Percentiles rank a stretch among this genome's conserved stretches.
Evolutionary conservation across 2,113 vertebrate genomes (phyloP).

Genomic region (Gnathonemus longibarbis): DNA sequence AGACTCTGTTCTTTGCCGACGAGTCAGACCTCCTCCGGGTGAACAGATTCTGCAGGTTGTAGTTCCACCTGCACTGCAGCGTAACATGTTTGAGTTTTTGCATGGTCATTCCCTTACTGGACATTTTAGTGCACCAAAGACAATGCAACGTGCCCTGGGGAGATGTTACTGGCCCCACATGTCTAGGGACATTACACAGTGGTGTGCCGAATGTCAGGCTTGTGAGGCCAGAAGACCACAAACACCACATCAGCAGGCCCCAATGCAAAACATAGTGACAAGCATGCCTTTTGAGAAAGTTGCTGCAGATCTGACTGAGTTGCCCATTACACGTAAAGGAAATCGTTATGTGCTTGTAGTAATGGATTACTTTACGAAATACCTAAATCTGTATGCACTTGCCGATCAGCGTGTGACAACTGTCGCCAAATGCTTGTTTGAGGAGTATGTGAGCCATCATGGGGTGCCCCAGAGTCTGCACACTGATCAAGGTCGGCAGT

Average conservation of each 20-base stretch:
- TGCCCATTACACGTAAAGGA: not conserved
- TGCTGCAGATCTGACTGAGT: not conserved
- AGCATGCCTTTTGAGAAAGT: not conserved
- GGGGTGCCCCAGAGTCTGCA: not conserved
- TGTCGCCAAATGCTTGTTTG: not conserved
- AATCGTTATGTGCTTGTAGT: conserved; percentile 2
- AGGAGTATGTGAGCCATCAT: not conserved
- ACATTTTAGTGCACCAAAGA: not conserved
- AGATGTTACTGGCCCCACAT: not conserved
- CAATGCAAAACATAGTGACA: too few relatives aligned
- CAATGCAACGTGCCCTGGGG: not conserved
- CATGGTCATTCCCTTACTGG: not conserved
- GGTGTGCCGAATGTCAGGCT: not conserved
- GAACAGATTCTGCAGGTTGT: not conserved
- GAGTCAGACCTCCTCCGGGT: not conserved
- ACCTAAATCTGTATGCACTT: not conserved
- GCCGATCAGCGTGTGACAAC: not conserved
- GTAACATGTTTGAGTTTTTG: not conserved
- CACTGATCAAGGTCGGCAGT: not conserved
- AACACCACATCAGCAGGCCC: not conserved
- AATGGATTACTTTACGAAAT: conserved; percentile 7
- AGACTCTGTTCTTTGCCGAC: not conserved
- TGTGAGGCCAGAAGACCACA: not conserved
- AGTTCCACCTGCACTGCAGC: not conserved
- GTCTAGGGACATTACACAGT: not conserved